Conservation (phyloP, 2,113 vertebrate genomes). For the Ctenomys sociabilis region DNA sequence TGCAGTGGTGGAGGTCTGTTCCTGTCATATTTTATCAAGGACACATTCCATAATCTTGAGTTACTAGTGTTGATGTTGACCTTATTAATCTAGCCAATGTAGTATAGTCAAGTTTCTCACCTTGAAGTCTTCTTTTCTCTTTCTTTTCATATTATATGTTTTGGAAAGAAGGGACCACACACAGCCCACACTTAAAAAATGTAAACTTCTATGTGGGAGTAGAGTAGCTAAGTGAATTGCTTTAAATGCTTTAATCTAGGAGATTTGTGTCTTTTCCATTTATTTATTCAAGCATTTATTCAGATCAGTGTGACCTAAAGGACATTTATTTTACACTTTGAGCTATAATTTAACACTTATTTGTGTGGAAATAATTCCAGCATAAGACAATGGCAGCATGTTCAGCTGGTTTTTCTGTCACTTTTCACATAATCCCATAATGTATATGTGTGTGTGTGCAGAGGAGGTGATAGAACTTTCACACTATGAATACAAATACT, state of each 20-base stretch:
- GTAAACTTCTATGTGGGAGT: not conserved
- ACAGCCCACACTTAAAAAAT: not conserved
- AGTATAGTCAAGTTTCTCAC: not conserved
- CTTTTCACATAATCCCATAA: not conserved
- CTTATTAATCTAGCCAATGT: not conserved
- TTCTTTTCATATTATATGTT: not conserved
- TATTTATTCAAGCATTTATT: not conserved
- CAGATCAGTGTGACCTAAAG: not conserved
- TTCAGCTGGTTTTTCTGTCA: not conserved
- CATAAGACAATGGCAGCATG: not conserved
- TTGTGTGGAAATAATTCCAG: not conserved
- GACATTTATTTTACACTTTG: slow-evolving; percentile 16
- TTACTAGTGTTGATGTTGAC: not conserved
- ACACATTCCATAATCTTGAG: not conserved
- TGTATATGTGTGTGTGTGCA: not conserved
- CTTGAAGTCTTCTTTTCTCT: not conserved
- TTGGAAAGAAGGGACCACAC: not conserved
- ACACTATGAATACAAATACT: not conserved
- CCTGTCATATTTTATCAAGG: not conserved
- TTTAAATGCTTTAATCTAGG: not conserved
- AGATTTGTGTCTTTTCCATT: not conserved
- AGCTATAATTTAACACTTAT: not conserved
- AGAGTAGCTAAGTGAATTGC: not conserved
- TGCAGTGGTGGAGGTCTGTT: not conserved
- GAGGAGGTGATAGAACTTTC: not conserved